Evolutionary conservation across 2,888 invertebrate species (phyloP).

Genomic region (Chalcis sispes): DNA sequence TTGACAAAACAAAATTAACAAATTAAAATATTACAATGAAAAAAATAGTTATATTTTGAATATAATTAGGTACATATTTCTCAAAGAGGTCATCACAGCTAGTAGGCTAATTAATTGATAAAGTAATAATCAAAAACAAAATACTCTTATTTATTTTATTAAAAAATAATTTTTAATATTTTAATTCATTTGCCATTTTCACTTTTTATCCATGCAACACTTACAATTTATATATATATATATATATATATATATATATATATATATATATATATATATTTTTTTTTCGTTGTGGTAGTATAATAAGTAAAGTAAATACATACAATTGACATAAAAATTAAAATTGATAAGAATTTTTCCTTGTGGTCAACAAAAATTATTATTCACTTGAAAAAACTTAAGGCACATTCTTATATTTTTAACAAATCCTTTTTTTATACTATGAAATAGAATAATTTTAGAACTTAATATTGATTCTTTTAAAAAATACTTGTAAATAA

Average conservation of each 20-base stretch:
- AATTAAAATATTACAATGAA: too few species aligned
- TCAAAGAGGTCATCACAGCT: neutral
- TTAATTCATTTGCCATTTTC: neutral
- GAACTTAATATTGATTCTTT: neutral
- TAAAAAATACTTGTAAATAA: conserved; percentile 32
- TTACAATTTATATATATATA: neutral
- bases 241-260: neutral
- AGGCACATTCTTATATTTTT: conserved; percentile 32
- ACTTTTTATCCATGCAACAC: too few species aligned
- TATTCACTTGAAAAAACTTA: conserved; percentile 36
- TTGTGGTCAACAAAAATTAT: conserved; percentile 12
- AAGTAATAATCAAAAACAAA: neutral
- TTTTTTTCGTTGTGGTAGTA: conserved; percentile 23
- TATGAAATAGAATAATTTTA: conserved; percentile 5
- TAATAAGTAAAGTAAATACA: conserved; percentile 7
- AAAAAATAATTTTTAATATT: conserved; percentile 32
- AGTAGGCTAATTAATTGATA: conserved; percentile 1
- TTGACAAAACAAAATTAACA: conserved; percentile 19
- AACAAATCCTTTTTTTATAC: neutral
- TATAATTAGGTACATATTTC: conserved; percentile 1
- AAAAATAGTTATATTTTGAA: too few species aligned
- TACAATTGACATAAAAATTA: conserved; percentile 22
- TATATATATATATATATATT: neutral
- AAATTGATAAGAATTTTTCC: conserved; percentile 16
- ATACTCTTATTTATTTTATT: conserved; percentile 5